Evolutionary conservation across 2,113 vertebrate species (phyloP).

Genomic region (Chroicocephalus ridibundus): DNA sequence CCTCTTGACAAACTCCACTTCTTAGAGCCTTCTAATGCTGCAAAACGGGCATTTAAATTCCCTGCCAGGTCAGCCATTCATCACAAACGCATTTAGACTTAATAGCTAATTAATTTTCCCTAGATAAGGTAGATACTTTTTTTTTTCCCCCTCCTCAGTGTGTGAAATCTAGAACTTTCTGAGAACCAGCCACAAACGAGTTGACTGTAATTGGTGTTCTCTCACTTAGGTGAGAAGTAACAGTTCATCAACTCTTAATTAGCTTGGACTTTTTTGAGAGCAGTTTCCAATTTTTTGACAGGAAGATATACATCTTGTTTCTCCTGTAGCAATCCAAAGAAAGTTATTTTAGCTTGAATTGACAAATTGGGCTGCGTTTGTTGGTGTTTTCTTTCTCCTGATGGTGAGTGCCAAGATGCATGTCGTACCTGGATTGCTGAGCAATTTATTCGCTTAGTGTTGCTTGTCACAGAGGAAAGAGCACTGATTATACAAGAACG

Average conservation of each 20-base stretch:
- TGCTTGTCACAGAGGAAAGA: not conserved
- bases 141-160: not conserved
- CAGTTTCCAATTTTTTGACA: not conserved
- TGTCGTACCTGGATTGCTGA: not conserved
- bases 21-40: not conserved
- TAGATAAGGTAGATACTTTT: not conserved
- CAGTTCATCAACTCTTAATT: slow-evolving; percentile 53
- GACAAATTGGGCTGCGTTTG: not conserved
- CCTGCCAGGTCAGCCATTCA: not conserved
- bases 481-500: not conserved
- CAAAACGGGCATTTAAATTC: not conserved
- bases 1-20: not conserved
- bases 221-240: slow-evolving; percentile 7
- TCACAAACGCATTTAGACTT: not conserved
- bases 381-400: not conserved
- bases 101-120: slow-evolving; percentile 36
- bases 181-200: not conserved
- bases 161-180: slow-evolving; percentile 3
- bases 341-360: not conserved
- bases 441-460: not conserved
- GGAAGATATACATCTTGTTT: slow-evolving; percentile 11
- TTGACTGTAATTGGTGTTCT: not conserved
- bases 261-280: not conserved
- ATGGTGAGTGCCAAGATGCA: not conserved
- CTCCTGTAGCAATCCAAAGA: not conserved